Conservation (phyloP, 2,113 vertebrate species). For the Origma solitaria region DNA sequence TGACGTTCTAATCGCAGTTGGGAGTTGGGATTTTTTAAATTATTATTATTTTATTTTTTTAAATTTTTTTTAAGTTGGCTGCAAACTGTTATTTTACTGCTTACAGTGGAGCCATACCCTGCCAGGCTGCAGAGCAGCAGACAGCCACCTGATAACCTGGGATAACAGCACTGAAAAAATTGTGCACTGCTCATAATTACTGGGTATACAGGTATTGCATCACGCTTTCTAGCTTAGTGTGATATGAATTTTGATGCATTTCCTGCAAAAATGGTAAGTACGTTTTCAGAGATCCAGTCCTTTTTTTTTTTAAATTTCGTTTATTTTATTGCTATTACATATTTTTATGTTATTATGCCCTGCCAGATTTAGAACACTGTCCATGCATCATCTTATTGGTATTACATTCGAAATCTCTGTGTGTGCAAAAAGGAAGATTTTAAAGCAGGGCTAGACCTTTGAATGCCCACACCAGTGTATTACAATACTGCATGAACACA, state of each 20-base stretch:
- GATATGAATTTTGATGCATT: neutral
- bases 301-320: neutral
- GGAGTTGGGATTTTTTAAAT: neutral
- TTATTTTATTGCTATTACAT: neutral
- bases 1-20: conserved; percentile 38
- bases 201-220: neutral
- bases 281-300: neutral
- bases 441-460: neutral
- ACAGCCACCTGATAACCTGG: neutral
- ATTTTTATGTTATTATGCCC: neutral
- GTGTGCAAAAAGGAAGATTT: neutral
- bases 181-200: neutral
- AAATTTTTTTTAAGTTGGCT: conserved; percentile 14
- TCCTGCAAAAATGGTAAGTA: neutral
- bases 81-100: conserved; percentile 37
- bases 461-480: neutral
- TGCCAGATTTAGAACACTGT: neutral
- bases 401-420: neutral
- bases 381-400: neutral
- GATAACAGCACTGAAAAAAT: neutral
- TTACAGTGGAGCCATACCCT: neutral
- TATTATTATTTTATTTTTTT: neutral
- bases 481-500: neutral
- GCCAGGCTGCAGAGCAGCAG: neutral
- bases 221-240: neutral